Percentiles rank a stretch among this genome's conserved stretches.
Evolutionary conservation across 2,888 invertebrate genomes (phyloP).

Genomic region (Zaprionus lineosus): DNA sequence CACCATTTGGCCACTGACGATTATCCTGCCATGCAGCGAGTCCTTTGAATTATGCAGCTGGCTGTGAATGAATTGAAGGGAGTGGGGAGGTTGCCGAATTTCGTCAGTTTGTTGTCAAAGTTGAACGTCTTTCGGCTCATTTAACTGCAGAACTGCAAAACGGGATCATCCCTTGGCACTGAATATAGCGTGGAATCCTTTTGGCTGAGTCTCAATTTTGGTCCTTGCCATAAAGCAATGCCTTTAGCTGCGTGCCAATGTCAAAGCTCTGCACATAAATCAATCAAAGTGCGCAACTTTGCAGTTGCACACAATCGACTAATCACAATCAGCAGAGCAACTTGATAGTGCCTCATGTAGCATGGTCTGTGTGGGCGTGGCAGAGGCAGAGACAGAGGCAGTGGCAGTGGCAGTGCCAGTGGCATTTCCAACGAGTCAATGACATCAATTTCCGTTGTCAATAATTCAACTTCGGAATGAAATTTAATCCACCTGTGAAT

Average conservation of each 20-base stretch:
- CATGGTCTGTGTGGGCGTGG: conserved; percentile 9
- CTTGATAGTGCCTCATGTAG: conserved; percentile 16
- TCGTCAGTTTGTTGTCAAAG: conserved; percentile 11
- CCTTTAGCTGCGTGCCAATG: conserved; percentile 19
- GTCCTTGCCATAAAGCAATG: conserved; percentile 17
- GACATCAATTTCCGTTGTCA: conserved; percentile 67
- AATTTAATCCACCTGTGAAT: conserved; percentile 60
- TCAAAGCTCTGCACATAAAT: conserved; percentile 52
- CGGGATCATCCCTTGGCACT: conserved; percentile 13
- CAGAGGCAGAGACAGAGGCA: conserved; percentile 1
- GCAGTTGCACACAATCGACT: conserved; percentile 46
- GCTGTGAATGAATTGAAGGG: not conserved
- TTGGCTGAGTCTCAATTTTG: conserved; percentile 1
- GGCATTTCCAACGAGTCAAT: conserved; percentile 53
- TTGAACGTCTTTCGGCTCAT: conserved; percentile 51
- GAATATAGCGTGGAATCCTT: too few relatives aligned
- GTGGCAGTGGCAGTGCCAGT: conserved; percentile 10
- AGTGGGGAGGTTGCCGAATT: too few relatives aligned
- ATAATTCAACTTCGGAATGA: conserved; percentile 66
- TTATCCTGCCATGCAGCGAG: too few relatives aligned
- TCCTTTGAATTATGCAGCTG: too few relatives aligned
- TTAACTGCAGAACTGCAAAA: conserved; percentile 49
- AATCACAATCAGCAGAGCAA: conserved; percentile 59
- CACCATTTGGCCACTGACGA: too few relatives aligned
- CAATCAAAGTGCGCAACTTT: conserved; percentile 52